Evolutionary conservation across 2,888 invertebrate genomes (phyloP).

Genomic region (Tipula vernalis): DNA sequence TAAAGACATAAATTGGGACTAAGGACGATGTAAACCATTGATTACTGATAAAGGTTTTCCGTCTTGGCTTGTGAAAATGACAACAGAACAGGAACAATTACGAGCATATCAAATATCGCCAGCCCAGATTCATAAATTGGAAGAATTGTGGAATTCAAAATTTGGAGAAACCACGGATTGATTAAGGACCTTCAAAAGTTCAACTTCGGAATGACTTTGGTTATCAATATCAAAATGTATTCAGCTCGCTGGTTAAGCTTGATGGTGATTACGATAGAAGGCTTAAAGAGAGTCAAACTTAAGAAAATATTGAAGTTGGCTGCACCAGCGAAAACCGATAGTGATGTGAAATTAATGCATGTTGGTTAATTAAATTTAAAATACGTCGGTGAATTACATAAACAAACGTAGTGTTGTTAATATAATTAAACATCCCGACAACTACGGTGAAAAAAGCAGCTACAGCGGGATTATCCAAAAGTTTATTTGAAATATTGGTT

Average conservation of each 20-base stretch:
- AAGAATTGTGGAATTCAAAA: conserved; percentile 99
- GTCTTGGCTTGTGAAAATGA: conserved; percentile 96
- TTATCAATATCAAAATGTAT: conserved; percentile 97
- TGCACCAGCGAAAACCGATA: conserved; percentile 91
- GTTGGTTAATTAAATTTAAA: conserved; percentile 92
- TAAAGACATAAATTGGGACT: conserved; percentile 99
- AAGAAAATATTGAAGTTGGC: conserved; percentile 97
- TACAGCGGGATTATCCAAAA: too few species aligned
- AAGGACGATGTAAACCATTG: conserved; percentile 96
- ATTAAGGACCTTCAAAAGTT: conserved; percentile 89
- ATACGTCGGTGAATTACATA: conserved; percentile 85
- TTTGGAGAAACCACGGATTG: conserved; percentile 93
- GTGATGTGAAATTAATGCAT: conserved; percentile 98
- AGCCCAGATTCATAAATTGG: conserved; percentile 92
- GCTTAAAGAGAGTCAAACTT: conserved; percentile 94
- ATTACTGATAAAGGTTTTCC: conserved; percentile 94
- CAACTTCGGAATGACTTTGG: conserved; percentile 86
- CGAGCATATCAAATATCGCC: conserved; percentile 94
- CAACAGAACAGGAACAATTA: conserved; percentile 90
- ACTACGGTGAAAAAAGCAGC: conserved; percentile 98
- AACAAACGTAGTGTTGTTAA: conserved; percentile 92
- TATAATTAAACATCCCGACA: conserved; percentile 90
- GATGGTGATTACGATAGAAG: conserved; percentile 98
- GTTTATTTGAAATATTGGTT: too few species aligned
- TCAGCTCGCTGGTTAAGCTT: conserved; percentile 89